Evolutionary conservation across 2,113 vertebrate species (phyloP), one percentile per base, ranked within the genome.

Genomic region (Tetrao urogallus): DNA sequence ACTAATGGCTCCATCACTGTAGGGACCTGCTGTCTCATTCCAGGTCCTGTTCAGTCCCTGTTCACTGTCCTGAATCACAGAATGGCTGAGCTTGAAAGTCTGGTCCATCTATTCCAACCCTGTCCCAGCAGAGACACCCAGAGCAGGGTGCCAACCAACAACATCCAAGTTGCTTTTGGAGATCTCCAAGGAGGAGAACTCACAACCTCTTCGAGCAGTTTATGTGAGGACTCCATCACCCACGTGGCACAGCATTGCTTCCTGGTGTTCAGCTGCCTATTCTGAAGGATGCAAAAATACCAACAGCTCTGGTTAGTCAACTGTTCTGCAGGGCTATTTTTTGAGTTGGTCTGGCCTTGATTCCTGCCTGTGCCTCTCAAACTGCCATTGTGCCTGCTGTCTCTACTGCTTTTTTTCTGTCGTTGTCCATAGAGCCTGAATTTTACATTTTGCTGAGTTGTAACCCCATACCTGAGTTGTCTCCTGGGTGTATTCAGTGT

Each of bases 351-450:
- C 64, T 74, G 42, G 42, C 32, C 82, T 72, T 4, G 2, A 74
- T 66, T 92, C 47, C 88, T 81, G 47, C 3, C 5, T 48, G 79
- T 96, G 94, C 93, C 93, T 95, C 94, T 86, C 1, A 5, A 77
- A 63, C 42, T 83, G 85, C 85, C 14, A 0, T 15, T 57, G 91
- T 94, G 91, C 94, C 91, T 86, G 89, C 85, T 77, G 34, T 47
- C 71, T 64, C 78, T 6, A 3, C 67, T 76, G 76, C 91, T 83
- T 81, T 54, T 24, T 4, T 86, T 69, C 75, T 2, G 0, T 58
- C 65, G 28, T 57, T 36, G 56, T 88, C 52, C 79, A 65, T 47
- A 32, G 36, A 82, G 27, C 48, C 88, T 72, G n/a, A 28, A n/a
- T 40, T 32, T 30, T 4, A 17, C 32, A 11, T 66, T 66, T 43